Conservation (phyloP, 2,113 vertebrate species). For the Orcinus orca region DNA sequence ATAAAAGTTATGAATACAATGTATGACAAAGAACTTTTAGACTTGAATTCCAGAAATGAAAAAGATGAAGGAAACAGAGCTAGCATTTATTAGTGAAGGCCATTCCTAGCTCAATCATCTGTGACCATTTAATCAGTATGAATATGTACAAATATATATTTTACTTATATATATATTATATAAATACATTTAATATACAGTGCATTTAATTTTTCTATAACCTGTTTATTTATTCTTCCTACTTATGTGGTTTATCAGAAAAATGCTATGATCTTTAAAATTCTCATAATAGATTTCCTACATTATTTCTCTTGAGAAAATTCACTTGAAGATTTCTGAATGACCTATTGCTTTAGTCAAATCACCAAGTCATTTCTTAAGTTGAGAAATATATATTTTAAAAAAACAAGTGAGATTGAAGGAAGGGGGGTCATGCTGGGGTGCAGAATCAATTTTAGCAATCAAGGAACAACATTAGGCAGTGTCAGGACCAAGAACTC, state of each 20-base stretch:
- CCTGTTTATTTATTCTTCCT: not conserved
- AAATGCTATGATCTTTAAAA: not conserved
- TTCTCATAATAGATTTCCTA: not conserved
- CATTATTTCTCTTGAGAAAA: not conserved
- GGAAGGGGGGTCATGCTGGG: rapidly evolving
- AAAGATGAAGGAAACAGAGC: not conserved
- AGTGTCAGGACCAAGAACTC: too few species aligned
- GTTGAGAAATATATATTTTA: not conserved
- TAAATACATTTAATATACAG: not conserved
- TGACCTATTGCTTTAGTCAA: not conserved
- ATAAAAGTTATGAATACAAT: not conserved
- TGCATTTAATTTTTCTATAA: not conserved
- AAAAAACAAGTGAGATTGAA: not conserved
- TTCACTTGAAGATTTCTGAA: not conserved
- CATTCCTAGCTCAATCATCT: not conserved
- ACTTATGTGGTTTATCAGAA: not conserved
- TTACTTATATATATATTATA: not conserved
- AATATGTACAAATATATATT: not conserved
- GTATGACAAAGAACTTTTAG: not conserved
- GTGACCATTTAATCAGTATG: not conserved
- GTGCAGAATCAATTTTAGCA: not conserved
- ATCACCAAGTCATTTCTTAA: not conserved
- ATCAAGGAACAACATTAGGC: not conserved
- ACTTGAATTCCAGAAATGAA: not conserved
- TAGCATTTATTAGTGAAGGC: not conserved